phyloP scores from a whole-genome alignment of 2,888 invertebrate genomes.

The Eupelmus urozonus region DNA sequence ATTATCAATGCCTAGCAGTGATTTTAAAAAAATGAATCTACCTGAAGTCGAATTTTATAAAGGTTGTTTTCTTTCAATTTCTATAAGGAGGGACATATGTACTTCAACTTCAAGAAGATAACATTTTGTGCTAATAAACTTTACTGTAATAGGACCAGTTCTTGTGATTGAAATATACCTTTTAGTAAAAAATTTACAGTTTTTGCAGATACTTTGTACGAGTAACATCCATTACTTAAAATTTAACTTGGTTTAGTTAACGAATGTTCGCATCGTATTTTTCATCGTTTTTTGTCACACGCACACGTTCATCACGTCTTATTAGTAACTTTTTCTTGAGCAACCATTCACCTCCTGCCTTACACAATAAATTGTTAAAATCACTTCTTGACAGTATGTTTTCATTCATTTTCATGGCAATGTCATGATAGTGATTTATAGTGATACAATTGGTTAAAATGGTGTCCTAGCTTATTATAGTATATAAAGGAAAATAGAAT shows the following conservation, averaged over 20 bases:
- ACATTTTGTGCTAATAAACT: slow-evolving; percentile 27
- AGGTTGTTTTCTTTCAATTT: slow-evolving; percentile 1
- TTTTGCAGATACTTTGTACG: slow-evolving; percentile 71
- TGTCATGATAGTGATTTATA: slow-evolving; percentile 34
- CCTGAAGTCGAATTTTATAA: slow-evolving; percentile 50
- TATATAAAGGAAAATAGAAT: slow-evolving; percentile 47
- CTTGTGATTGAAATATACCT: slow-evolving; percentile 49
- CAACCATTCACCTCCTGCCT: slow-evolving; percentile 21
- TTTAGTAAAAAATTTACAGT: slow-evolving; percentile 74
- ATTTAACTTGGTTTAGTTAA: slow-evolving; percentile 61
- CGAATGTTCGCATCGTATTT: slow-evolving; percentile 30
- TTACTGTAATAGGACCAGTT: slow-evolving; percentile 30
- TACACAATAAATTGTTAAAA: slow-evolving; percentile 43
- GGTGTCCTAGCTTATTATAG: slow-evolving; percentile 21
- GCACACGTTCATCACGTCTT: slow-evolving; percentile 60
- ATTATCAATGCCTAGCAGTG: slow-evolving; percentile 20
- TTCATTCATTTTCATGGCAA: slow-evolving; percentile 35
- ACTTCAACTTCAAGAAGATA: slow-evolving; percentile 34
- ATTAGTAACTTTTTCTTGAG: slow-evolving; percentile 66
- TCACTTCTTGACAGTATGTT: slow-evolving; percentile 23
- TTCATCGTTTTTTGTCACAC: slow-evolving; percentile 50
- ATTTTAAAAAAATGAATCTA: slow-evolving; percentile 40
- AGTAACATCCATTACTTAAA: slow-evolving; percentile 75
- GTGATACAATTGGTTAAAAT: slow-evolving; percentile 39
- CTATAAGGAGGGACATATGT: slow-evolving; percentile 16